A percentile compares a stretch with the other conserved stretches of the same genome.
phyloP scores from a whole-genome alignment of 2,888 invertebrate genomes.

The Byasa hedistus region DNA sequence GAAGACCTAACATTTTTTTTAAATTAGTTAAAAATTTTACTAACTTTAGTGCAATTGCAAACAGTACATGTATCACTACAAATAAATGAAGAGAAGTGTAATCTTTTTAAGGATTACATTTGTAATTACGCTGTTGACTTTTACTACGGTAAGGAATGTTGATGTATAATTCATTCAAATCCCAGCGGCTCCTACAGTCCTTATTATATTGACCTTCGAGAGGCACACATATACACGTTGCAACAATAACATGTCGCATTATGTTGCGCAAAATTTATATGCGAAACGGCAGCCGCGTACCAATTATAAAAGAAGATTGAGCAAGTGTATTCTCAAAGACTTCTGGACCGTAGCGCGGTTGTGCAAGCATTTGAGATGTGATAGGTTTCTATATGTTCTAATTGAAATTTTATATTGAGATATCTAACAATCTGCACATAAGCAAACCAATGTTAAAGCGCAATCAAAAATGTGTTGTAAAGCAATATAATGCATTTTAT shows the following conservation, averaged over 20 bases:
- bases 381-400: constrained; percentile 35
- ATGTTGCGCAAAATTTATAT: constrained; percentile 44
- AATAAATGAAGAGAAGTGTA: no score
- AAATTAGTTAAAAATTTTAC: no score
- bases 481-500: no score
- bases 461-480: background rate
- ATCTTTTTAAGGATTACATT: no score
- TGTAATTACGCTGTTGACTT: no score
- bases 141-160: no score
- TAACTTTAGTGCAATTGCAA: no score
- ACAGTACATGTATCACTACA: no score
- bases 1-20: no score
- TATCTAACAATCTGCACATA: background rate
- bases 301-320: constrained; percentile 53
- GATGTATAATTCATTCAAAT: background rate
- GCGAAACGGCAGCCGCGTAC: constrained; percentile 47
- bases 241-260: constrained; percentile 31
- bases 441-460: background rate
- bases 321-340: constrained; percentile 60
- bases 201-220: constrained; percentile 5
- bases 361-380: constrained; percentile 46
- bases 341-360: constrained; percentile 54
- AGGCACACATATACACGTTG: constrained; percentile 6
- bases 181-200: background rate
- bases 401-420: constrained; percentile 20